Percentiles rank a stretch among this genome's conserved stretches.
These are phyloP conservation scores for Quadroppia sp. DNA, from an alignment of 2,888 invertebrate species.

Conservation along the genomic window DNA sequence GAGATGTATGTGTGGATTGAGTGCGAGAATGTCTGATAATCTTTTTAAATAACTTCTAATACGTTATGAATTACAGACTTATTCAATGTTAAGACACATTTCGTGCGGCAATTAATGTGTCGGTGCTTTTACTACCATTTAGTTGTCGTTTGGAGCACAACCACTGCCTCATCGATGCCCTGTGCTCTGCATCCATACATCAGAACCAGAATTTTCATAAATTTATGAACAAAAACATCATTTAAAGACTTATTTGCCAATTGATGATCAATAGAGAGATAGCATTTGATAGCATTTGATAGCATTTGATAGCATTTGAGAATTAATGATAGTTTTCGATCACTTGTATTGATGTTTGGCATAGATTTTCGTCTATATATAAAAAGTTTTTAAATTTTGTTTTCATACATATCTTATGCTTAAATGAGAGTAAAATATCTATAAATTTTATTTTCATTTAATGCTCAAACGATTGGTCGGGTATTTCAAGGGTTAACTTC, in stretches of 20 bases:
- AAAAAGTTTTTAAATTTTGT: background rate
- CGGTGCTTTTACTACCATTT: conserved; percentile 20
- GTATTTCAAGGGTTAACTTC: background rate
- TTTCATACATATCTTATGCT: background rate
- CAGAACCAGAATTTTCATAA: background rate
- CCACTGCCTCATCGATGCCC: too few relatives aligned
- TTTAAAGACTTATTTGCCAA: background rate
- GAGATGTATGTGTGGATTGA: too few relatives aligned
- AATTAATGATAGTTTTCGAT: conserved; percentile 6
- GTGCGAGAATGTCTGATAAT: too few relatives aligned
- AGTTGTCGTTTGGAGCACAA: too few relatives aligned
- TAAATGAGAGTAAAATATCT: background rate
- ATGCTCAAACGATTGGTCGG: background rate
- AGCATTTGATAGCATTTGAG: too few relatives aligned
- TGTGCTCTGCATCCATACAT: background rate
- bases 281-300: too few relatives aligned
- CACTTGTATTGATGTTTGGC: background rate
- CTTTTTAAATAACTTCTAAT: too few relatives aligned
- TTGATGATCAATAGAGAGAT: conserved; percentile 14
- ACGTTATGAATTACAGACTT: background rate
- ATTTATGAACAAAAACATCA: background rate
- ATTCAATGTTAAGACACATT: background rate
- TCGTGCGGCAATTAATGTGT: conserved; percentile 17
- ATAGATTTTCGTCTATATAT: background rate
- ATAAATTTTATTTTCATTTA: too few relatives aligned